Evolutionary conservation across 2,888 invertebrate genomes (phyloP).

Genomic region (Lymantria dispar): DNA sequence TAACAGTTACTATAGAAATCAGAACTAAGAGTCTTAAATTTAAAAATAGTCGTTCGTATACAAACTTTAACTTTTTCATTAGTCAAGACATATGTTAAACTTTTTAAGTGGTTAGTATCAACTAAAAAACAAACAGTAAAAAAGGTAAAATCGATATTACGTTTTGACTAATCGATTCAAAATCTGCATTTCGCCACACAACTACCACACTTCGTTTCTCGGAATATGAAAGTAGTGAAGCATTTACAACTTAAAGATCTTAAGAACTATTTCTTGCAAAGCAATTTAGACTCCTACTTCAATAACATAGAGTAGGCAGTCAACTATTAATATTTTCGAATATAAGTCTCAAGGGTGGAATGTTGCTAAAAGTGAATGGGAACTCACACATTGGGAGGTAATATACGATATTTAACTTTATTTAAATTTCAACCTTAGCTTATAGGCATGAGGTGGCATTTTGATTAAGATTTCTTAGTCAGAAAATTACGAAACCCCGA

Average conservation of each 20-base stretch:
- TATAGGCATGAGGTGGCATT: constrained; percentile 7
- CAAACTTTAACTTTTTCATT: too few relatives aligned
- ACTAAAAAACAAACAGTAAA: background rate
- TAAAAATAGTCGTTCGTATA: too few relatives aligned
- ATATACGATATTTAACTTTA: constrained; percentile 11
- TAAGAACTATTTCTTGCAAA: constrained; percentile 2
- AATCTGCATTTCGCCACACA: constrained; percentile 15
- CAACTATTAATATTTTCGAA: constrained; percentile 3
- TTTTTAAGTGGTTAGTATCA: too few relatives aligned
- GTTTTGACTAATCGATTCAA: constrained; percentile 2
- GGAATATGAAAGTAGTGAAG: constrained; percentile 45
- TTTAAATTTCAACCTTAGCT: constrained; percentile 12
- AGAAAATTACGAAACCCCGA: constrained; percentile 41
- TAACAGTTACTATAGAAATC: too few relatives aligned
- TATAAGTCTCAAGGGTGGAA: constrained; percentile 22
- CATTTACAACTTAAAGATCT: constrained; percentile 5
- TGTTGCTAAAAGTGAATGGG: constrained; percentile 48
- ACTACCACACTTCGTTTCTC: constrained; percentile 34
- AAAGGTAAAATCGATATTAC: background rate
- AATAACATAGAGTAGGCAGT: constrained; percentile 5
- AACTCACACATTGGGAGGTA: constrained; percentile 40
- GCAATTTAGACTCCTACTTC: background rate
- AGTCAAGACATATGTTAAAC: too few relatives aligned
- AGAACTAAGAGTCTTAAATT: too few relatives aligned
- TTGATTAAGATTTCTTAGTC: constrained; percentile 16